Percentiles rank a stretch among this genome's conserved stretches.
These are phyloP conservation scores for Drosophila kepulauana DNA, from an alignment of 1,140 invertebrate genomes.

Conservation along the genomic window DNA sequence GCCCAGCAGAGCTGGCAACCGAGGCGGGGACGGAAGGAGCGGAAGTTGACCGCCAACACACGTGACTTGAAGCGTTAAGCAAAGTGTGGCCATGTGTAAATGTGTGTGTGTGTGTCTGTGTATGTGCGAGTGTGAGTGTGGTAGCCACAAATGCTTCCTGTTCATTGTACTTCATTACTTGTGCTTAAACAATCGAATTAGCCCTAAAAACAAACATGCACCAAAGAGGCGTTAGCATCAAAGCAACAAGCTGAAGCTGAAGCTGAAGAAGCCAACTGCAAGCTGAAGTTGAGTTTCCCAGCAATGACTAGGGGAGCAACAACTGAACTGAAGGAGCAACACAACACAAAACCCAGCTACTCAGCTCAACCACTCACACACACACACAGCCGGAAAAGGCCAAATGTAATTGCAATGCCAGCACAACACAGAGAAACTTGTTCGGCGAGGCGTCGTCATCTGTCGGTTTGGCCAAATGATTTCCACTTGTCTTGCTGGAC, in stretches of 20 bases:
- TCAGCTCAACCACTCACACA: background rate
- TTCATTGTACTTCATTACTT: constrained; percentile 50
- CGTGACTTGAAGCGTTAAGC: constrained; percentile 55
- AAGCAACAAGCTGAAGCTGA: constrained; percentile 6
- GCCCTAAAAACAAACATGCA: constrained; percentile 46
- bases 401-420: constrained; percentile 25
- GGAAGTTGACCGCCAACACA: constrained; percentile 28
- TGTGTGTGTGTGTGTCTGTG: constrained; percentile 6
- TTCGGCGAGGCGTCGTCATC: too few species aligned
- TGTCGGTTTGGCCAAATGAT: constrained; percentile 1
- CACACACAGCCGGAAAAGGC: background rate
- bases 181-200: constrained; percentile 68
- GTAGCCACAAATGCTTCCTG: constrained; percentile 32
- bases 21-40: background rate
- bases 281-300: too few species aligned
- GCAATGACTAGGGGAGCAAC: too few species aligned
- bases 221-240: constrained; percentile 30
- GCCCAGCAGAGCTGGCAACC: background rate
- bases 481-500: background rate
- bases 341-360: too few species aligned
- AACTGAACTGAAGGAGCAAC: too few species aligned
- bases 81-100: constrained; percentile 18
- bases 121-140: constrained; percentile 11
- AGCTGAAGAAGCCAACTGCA: background rate
- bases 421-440: background rate